These are phyloP conservation scores for Panopea generosa DNA, from an alignment of 2,888 invertebrate species.

Conservation along the genomic window DNA sequence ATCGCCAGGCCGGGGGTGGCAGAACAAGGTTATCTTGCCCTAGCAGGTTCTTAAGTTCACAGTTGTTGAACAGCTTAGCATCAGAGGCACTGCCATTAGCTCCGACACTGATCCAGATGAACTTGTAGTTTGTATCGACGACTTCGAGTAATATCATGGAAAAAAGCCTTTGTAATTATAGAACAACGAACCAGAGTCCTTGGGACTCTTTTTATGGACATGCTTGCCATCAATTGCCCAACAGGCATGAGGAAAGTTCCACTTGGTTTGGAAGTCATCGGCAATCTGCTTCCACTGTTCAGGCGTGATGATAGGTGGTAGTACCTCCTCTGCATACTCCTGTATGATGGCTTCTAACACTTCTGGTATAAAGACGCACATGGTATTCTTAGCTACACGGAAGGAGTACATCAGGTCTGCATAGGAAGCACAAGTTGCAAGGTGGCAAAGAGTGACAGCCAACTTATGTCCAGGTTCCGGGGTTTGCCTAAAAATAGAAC, in stretches of 20 bases:
- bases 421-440: conserved; percentile 39
- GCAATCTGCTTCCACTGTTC: conserved; percentile 32
- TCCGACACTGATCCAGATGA: conserved; percentile 51
- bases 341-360: conserved; percentile 24
- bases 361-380: conserved; percentile 14
- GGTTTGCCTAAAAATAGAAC: conserved; percentile 27
- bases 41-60: conserved; percentile 38
- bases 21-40: conserved; percentile 36
- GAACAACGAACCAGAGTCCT: conserved; percentile 33
- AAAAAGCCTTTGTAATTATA: conserved; percentile 54
- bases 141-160: conserved; percentile 29
- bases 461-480: conserved; percentile 27
- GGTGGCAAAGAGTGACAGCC: conserved; percentile 41
- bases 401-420: conserved; percentile 36
- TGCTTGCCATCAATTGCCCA: conserved; percentile 39
- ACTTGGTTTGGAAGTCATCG: conserved; percentile 26
- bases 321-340: conserved; percentile 27
- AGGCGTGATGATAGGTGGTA: conserved; percentile 20
- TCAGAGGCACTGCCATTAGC: conserved; percentile 53
- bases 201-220: conserved; percentile 14
- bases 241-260: conserved; percentile 29
- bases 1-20: conserved; percentile 42
- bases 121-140: conserved; percentile 59
- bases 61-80: conserved; percentile 51
- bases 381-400: conserved; percentile 23